These are phyloP conservation scores for Lophochroa leadbeateri DNA, from an alignment of 2,113 vertebrate species.

Conservation along the genomic window DNA sequence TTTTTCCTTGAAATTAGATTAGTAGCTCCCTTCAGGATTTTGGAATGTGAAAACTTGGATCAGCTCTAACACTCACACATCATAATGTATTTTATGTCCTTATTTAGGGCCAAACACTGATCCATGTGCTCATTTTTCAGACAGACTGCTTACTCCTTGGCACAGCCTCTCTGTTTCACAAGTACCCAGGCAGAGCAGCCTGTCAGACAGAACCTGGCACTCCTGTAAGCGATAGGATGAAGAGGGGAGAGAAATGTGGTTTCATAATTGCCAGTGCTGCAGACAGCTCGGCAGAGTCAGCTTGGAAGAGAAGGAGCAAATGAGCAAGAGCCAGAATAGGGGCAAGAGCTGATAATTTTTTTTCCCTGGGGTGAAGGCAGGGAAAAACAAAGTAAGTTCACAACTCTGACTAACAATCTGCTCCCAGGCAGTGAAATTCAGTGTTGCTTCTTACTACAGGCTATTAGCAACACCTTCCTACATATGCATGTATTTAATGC, in stretches of 20 bases:
- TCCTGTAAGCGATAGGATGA: background rate
- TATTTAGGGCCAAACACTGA: background rate
- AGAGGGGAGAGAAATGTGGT: background rate
- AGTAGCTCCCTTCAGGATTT: background rate
- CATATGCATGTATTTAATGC: background rate
- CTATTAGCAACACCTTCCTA: background rate
- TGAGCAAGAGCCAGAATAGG: background rate
- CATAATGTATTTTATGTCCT: background rate
- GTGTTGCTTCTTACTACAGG: background rate
- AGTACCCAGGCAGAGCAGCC: background rate
- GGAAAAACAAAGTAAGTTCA: background rate
- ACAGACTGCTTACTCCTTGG: background rate
- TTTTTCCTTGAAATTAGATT: background rate
- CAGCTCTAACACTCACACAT: background rate
- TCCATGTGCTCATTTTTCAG: background rate
- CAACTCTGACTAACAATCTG: background rate
- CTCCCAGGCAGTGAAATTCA: background rate
- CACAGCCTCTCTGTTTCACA: background rate
- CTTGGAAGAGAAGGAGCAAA: background rate
- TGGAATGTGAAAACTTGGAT: slow-evolving; percentile 1
- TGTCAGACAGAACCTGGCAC: background rate
- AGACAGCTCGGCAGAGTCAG: background rate
- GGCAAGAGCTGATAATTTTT: background rate
- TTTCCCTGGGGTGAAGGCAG: accelerated
- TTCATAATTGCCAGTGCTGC: background rate